Base-by-base conservation (phyloP, 2,888 invertebrate genomes). In the Archips crataeganus region DNA sequence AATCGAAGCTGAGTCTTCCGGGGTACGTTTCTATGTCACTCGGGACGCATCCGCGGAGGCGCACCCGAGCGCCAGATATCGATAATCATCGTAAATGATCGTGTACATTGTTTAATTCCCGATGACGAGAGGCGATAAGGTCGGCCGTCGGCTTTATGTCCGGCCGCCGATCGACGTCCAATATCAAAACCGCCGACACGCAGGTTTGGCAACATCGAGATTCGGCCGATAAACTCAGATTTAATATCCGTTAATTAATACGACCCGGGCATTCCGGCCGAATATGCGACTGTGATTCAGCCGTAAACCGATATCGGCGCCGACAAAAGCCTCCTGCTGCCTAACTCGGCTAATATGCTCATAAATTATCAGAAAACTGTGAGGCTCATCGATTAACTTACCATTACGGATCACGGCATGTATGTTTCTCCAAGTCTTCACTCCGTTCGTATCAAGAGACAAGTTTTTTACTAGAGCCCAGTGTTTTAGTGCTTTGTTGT, bases 191-290 rank as follows among this genome's bases (percentile, higher is more conserved):
- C 83, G 88, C 91, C 92, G 91, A 85, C 87, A 84, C 87, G 84
- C 90, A 86, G 88, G 93, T 93, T 94, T 92, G 92, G 91, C 94
- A 93, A 93, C 90, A 88, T 87, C 88, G 90, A 93, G 93, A 94
- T 94, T 88, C 84, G 86, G 82, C 85, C 90, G 94, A 93, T 94
- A 94, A 94, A 93, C 88, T 91, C 90, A 90, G 90, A 90, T 94
- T 93, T 92, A 91, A 94, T 92, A 93, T 92, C 90, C 91, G 93
- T 94, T 94, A 94, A 94, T 94, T 93, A 94, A 94, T 93, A 92
- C 93, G 87, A 90, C 87, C 88, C 90, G 87, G 89, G 89, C 89
- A 92, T 93, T 90, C 93, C 88, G 88, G 84, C 84, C 86, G 87
- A 90, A 90, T 89, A 90, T 90, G 90, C 85, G 90, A 88, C 87